Base-by-base conservation (phyloP, 1,140 invertebrate genomes). In the Drosophila parabipectinata region DNA sequence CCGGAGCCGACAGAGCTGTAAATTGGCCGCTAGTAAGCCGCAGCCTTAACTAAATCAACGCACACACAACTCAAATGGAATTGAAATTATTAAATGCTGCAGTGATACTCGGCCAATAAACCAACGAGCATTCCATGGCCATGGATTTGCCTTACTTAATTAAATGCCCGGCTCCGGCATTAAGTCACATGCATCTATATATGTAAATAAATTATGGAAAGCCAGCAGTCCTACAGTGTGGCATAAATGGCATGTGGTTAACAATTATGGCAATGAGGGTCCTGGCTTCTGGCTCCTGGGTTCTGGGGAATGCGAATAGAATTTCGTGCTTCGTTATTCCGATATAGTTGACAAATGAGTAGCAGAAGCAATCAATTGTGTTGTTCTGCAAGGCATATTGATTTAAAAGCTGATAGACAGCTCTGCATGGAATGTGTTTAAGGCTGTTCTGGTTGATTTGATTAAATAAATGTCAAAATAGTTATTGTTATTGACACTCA, bases 31-130 rank as follows among this genome's bases (percentile, higher is more conserved):
- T 32, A 54, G 39, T 44, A 69, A 62, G 39, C 66, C 56, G 51
- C 44, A 51, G 44, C 52, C 61, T 60, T 68, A 72, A 64, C 79
- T 73, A 76, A 79, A 72, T 72, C 67, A 73, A 58, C 44, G 59
- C 66, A 71, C 59, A 61, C 71, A 50, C 37, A 73, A 68, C 32
- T 54, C 44, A 68, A 30, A 39, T n/a, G 47, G 51, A 73, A 79
- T 85, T 74, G 74, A 61, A 58, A 85, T 78, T 81, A 85, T 81
- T 81, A 87, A 74, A 77, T 74, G 64, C 56, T 44, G 67, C 58
- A 58, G 54, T 63, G 55, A 63, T 66, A 52, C 37, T 59, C 30
- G 48, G 41, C 58, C 52, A 56, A 67, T 69, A 32, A 45, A 21
- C 28, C 55, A 30, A 10, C 1, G 48, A 34, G 50, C 68, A 53